Conservation (phyloP, 92 coral and sea anemone species). For the Paramuricea clavata region DNA sequence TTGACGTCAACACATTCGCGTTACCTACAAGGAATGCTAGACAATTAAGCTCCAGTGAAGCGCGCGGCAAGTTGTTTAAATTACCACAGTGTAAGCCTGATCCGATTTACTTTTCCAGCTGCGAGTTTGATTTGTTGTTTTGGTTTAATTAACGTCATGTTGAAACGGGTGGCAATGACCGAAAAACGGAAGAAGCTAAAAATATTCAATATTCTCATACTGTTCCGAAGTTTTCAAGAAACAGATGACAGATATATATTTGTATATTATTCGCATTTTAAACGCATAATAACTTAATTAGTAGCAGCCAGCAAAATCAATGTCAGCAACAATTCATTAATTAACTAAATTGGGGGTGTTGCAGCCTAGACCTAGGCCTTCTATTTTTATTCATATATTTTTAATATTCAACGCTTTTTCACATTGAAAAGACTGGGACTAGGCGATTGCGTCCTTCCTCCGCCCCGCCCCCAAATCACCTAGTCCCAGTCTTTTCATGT, state of each 20-base stretch:
- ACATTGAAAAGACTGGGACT: no score
- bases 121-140: not conserved
- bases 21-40: not conserved
- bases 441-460: no score
- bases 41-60: not conserved
- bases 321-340: no score
- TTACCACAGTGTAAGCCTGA: constrained; percentile 22
- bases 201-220: not conserved
- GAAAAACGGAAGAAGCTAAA: constrained; percentile 4
- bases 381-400: no score
- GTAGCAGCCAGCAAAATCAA: no score
- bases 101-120: constrained; percentile 2
- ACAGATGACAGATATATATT: not conserved
- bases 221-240: not conserved
- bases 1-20: not conserved
- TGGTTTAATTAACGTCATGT: not conserved
- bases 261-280: no score
- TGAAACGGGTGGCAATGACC: not conserved
- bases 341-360: no score
- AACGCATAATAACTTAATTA: no score
- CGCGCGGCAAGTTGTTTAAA: constrained; percentile 8
- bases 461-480: no score
- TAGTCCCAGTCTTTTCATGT: no score
- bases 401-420: no score
- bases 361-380: no score